Evolutionary conservation across 2,113 vertebrate species (phyloP), one percentile per base, ranked within the genome.

Genomic region (Desmodus rotundus): DNA sequence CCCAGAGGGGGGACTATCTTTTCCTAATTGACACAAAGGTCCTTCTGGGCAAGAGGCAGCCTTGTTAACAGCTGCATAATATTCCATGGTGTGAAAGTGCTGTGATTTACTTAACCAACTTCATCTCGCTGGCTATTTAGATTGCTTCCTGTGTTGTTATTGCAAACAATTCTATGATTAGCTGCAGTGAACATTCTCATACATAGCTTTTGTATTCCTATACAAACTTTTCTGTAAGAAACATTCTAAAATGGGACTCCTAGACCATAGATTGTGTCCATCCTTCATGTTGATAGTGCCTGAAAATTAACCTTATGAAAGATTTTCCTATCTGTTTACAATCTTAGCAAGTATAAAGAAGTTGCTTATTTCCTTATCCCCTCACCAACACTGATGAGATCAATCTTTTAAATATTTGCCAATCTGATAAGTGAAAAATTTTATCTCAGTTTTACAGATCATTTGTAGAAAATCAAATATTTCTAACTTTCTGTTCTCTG

Each of bases 381-480:
- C 61, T 86, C 74, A 82, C 61, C 50, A 47, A 78, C 38, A 45
- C 58, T 43, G 77, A 83, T 50, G 56, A 94, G 61, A 96, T 96
- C 95, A 96, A 95, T 96, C 88, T 97, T 96, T 90, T 97, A 98
- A 97, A 97, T 97, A 95, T 94, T 97, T 97, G 95, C 96, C 45
- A 15, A 95, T 86, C 96, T 96, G 96, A 97, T 97, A 98, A 96
- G 86, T 93, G 65, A 97, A 97, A 97, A 98, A 96, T 97, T 85
- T 97, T 97, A 97, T 97, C 97, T 97, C 78, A 20, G 85, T 63
- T 86, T 96, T 67, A 96, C 93, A 97, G 97, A 97, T 97, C 88
- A 96, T 93, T 97, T 97, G 91, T 95, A 89, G 88, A 92, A 95
- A 90, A 91, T 74, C 61, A 97, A 98, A 96, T 94, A 97, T 89